Base-by-base conservation (phyloP, 2,113 vertebrate genomes). In the Promerops cafer region DNA sequence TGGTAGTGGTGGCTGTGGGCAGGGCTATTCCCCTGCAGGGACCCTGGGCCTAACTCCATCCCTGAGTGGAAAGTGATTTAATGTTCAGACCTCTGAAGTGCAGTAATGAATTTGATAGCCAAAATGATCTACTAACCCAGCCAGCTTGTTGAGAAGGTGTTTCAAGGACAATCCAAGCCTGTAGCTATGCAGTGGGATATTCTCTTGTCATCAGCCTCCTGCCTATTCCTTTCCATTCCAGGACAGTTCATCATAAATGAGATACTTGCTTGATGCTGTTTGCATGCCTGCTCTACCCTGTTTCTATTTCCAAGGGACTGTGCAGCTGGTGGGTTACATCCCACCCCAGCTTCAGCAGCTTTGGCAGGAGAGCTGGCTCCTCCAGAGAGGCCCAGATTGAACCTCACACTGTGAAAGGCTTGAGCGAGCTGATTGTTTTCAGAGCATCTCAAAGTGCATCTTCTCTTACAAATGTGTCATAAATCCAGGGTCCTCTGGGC, bases 191-290 rank as follows among this genome's bases (percentile, higher is more conserved):
- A 87, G 56, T 30, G 26, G 64, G 76, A 28, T 90, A 50, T 54
- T 90, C 94, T 90, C 83, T 89, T 83, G 56, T 94, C 83, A 39
- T 74, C 68, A 81, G 35, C 33, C 42, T 96, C 39, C 71, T 88
- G 71, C 42, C 35, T 89, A 4, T 74, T 92, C 35, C 45, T 92
- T 92, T 86, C 64, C 35, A 53, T 63, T 78, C 28, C 60, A 59
- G 76, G 56, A 60, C 52, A 81, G 50, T 83, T 94, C 44, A 75
- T 84, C 39, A 65, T 70, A 83, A 86, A 76, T 45, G 30, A 70
- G 37, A 45, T 42, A 17, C 6, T 88, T 90, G 70, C n/a, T 83
- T 1, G 3, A 33, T 78, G 79, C 50, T 61, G 18, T 80, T 93
- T 71, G 66, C n/a, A 7, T 45, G 75, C 63, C 8, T 85, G n/a